A percentile compares a stretch with the other conserved stretches of the same genome.
phyloP scores from a whole-genome alignment of 2,113 vertebrate species.

The Oryzias javanicus region DNA sequence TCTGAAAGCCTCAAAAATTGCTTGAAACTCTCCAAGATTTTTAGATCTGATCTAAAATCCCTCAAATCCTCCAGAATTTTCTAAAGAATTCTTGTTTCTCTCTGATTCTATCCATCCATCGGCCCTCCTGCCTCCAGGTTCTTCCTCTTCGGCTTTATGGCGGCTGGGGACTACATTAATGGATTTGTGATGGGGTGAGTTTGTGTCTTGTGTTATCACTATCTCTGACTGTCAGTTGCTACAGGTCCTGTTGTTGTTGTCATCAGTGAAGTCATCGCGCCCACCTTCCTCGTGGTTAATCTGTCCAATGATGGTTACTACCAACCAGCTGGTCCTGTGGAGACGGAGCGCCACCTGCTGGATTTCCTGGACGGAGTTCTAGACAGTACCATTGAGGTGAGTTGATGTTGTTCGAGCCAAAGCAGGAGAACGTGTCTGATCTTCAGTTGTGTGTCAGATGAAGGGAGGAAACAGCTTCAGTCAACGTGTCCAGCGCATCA shows the following conservation, averaged over 20 bases:
- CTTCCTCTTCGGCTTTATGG: slow-evolving; percentile 93
- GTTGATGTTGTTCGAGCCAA: slow-evolving; percentile 4
- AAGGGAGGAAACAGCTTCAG: slow-evolving; percentile 87
- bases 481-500: slow-evolving; percentile 82
- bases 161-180: slow-evolving; percentile 86
- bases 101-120: background rate
- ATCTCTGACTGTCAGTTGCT: background rate
- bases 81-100: no score
- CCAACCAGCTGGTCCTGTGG: slow-evolving; percentile 76
- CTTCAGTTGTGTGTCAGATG: slow-evolving; percentile 17
- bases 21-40: no score
- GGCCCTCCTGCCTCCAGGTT: slow-evolving; percentile 50
- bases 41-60: no score
- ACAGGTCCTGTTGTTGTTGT: slow-evolving; percentile 5
- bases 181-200: slow-evolving; percentile 94
- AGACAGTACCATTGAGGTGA: slow-evolving; percentile 84
- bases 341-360: slow-evolving; percentile 82
- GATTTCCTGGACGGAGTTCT: slow-evolving; percentile 85
- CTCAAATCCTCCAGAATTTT: no score
- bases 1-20: no score
- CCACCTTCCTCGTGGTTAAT: slow-evolving; percentile 87
- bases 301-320: slow-evolving; percentile 95
- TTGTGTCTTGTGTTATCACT: fast-evolving
- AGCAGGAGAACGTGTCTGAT: background rate
- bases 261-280: slow-evolving; percentile 85